Percentiles rank a stretch among this genome's conserved stretches.
phyloP scores from a whole-genome alignment of 92 coral and sea anemone genomes.

The Virgularia gustaviana region DNA sequence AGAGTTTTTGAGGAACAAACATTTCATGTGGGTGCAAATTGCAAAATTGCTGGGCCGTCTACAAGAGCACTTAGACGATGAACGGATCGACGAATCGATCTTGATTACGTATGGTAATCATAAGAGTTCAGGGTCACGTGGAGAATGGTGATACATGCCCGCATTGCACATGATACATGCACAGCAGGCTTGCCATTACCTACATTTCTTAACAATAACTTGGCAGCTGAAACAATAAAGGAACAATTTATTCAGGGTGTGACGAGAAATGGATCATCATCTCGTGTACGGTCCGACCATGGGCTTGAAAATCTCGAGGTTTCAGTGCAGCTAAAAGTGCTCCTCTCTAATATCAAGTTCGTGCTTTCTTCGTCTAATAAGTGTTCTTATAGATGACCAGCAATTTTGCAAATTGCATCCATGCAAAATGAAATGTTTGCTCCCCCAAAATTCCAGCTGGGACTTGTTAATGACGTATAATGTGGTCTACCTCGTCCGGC shows the following conservation, averaged over 20 bases:
- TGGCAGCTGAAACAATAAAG: constrained; percentile 6
- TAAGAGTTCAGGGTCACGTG: constrained; percentile 5
- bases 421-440: constrained; percentile 17
- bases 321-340: too few relatives aligned
- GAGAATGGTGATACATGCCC: constrained; percentile 26
- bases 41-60: constrained; percentile 19
- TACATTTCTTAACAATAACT: too few relatives aligned
- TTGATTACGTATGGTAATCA: constrained; percentile 18
- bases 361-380: constrained; percentile 22
- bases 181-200: constrained; percentile 1
- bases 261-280: constrained; percentile 11
- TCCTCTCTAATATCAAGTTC: not conserved
- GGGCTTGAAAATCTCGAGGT: constrained; percentile 12
- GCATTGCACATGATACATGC: constrained; percentile 34
- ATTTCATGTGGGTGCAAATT: constrained; percentile 29
- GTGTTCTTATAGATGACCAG: constrained; percentile 23
- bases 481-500: constrained; percentile 11
- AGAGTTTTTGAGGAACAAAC: constrained; percentile 21
- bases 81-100: constrained; percentile 16
- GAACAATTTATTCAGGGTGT: constrained; percentile 3
- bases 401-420: constrained; percentile 23
- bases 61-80: constrained; percentile 27
- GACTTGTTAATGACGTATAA: constrained; percentile 9
- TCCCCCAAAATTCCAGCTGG: constrained; percentile 31
- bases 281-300: constrained; percentile 5